Percentiles rank a stretch among this genome's conserved stretches.
Conservation (phyloP, 2,797 vertebrate species). For the Nannoperca obscura region DNA sequence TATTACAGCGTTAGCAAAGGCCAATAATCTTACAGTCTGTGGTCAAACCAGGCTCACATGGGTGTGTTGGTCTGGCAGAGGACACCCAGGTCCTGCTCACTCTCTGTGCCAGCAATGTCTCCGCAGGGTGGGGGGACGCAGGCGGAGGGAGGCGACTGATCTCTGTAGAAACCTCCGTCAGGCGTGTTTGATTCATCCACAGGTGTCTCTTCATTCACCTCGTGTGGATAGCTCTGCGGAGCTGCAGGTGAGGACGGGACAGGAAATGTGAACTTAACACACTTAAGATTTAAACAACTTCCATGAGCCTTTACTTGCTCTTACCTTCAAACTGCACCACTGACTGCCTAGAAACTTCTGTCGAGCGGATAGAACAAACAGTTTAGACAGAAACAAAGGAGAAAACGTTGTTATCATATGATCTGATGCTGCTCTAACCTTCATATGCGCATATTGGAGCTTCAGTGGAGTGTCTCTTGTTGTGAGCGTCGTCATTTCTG, state of each 20-base stretch:
- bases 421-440: constrained; percentile 43
- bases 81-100: constrained; percentile 78
- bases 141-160: constrained; percentile 22
- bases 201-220: constrained; percentile 55
- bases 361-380: background rate
- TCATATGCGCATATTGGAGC: constrained; percentile 32
- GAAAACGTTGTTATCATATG: background rate
- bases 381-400: constrained; percentile 13
- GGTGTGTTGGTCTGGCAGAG: constrained; percentile 84
- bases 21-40: constrained; percentile 10
- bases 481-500: constrained; percentile 9
- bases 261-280: background rate
- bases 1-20: background rate
- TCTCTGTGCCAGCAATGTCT: constrained; percentile 46
- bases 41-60: constrained; percentile 75
- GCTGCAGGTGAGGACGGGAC: background rate
- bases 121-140: constrained; percentile 27
- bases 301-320: background rate
- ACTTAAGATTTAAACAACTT: background rate
- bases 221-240: constrained; percentile 39
- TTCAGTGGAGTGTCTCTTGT: constrained; percentile 38
- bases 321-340: constrained; percentile 40
- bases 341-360: constrained; percentile 36
- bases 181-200: constrained; percentile 46
- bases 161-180: constrained; percentile 47